phyloP scores from a whole-genome alignment of 2,888 invertebrate genomes.

The Penaeus monodon region DNA sequence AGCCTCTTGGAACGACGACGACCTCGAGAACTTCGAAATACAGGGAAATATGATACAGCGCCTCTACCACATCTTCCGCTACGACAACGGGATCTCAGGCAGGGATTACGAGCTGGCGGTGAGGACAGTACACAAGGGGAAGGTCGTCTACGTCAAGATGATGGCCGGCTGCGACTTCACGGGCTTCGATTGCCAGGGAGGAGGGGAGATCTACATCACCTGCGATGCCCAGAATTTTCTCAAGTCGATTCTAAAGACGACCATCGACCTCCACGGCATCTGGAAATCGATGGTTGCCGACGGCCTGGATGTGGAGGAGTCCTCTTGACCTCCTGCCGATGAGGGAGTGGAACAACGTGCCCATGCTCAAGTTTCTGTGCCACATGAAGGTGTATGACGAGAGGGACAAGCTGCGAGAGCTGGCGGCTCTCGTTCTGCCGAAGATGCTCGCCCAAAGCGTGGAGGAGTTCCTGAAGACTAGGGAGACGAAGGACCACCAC shows the following conservation, averaged over 20 bases:
- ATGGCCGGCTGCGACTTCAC: slow-evolving; percentile 24
- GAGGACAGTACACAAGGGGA: not conserved
- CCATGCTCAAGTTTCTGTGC: slow-evolving; percentile 27
- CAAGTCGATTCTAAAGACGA: not conserved
- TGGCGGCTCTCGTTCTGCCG: not conserved
- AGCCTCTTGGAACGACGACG: no score
- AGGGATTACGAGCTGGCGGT: slow-evolving; percentile 1
- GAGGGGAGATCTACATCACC: no score
- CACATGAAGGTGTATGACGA: not conserved
- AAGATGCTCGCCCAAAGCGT: slow-evolving; percentile 9
- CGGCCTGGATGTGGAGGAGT: not conserved
- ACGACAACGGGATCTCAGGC: not conserved
- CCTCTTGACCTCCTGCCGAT: not conserved
- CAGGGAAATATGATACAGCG: not conserved
- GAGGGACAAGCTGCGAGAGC: not conserved
- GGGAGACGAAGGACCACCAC: not conserved
- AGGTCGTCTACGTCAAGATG: not conserved
- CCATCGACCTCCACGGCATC: no score
- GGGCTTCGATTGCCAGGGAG: no score
- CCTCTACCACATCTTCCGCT: not conserved
- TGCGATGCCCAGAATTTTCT: slow-evolving; percentile 15
- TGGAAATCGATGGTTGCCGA: slow-evolving; percentile 6
- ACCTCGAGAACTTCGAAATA: not conserved
- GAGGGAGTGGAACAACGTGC: not conserved
- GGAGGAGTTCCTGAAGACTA: slow-evolving; percentile 2